A percentile compares a stretch with the other conserved stretches of the same genome.
Evolutionary conservation across 2,797 vertebrate species (phyloP).

Genomic region (Danio jaintianensis): DNA sequence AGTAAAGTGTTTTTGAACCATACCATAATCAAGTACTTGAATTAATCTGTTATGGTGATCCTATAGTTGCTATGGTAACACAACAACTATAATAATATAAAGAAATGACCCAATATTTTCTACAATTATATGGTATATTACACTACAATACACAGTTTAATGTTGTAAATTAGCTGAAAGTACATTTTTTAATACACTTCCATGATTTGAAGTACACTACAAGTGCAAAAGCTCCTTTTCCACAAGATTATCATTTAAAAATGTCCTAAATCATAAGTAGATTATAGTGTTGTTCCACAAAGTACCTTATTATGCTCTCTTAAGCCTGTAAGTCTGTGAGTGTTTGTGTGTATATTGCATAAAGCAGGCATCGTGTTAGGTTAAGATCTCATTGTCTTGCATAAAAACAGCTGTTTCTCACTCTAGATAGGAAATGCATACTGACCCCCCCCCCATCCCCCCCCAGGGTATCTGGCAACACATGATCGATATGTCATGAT

Average conservation of each 20-base stretch:
- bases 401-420: conserved; percentile 45
- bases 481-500: conserved; percentile 8
- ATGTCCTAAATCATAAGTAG: neutral
- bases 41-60: too few relatives aligned
- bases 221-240: neutral
- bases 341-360: neutral
- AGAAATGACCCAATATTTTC: too few relatives aligned
- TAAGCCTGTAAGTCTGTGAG: neutral
- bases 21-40: too few relatives aligned
- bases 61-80: too few relatives aligned
- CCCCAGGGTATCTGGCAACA: conserved; percentile 16
- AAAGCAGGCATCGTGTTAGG: neutral
- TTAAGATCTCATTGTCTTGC: neutral
- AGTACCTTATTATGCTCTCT: neutral
- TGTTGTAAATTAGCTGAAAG: neutral
- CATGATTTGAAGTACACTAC: neutral
- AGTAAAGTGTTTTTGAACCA: neutral
- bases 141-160: too few relatives aligned
- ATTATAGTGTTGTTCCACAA: conserved; percentile 1
- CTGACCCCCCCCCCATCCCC: conserved; percentile 10
- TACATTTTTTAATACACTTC: neutral
- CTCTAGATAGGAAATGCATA: conserved; percentile 17
- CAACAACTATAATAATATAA: too few relatives aligned
- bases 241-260: neutral
- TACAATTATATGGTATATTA: too few relatives aligned